Conservation (phyloP, 2,888 invertebrate species). For the Iphiclides podalirius region DNA sequence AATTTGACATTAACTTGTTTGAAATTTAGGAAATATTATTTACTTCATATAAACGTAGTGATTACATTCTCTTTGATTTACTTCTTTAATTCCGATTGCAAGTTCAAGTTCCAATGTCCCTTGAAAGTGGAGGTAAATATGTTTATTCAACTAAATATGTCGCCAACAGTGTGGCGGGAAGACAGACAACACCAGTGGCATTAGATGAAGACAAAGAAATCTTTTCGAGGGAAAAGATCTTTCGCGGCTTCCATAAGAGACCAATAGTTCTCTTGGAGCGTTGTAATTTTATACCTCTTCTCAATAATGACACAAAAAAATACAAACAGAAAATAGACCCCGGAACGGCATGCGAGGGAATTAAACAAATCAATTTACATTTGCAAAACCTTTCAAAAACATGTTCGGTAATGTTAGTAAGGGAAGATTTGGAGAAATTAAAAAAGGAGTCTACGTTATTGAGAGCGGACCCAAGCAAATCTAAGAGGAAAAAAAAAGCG, state of each 20-base stretch:
- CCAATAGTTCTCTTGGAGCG: constrained; percentile 48
- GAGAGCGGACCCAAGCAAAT: no score
- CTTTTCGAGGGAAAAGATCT: constrained; percentile 39
- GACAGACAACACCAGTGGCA: constrained; percentile 8
- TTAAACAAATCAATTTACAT: constrained; percentile 17
- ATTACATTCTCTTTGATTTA: no score
- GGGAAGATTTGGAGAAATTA: constrained; percentile 45
- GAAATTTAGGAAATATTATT: no score
- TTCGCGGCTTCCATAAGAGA: constrained; percentile 49
- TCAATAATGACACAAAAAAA: constrained; percentile 28
- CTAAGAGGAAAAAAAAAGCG: no score
- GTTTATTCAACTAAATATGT: constrained; percentile 16
- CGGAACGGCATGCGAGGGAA: not conserved
- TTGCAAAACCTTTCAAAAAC: constrained; percentile 31
- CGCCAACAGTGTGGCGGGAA: not conserved
- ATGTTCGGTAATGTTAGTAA: constrained; percentile 46
- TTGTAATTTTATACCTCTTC: constrained; percentile 48
- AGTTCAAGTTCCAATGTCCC: constrained; percentile 43
- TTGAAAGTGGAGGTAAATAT: constrained; percentile 45
- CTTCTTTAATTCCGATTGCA: no score
- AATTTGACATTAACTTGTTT: no score
- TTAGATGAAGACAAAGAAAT: constrained; percentile 29
- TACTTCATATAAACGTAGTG: no score
- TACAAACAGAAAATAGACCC: constrained; percentile 12
- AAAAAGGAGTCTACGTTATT: constrained; percentile 22